Base-by-base conservation (phyloP, 2,888 invertebrate genomes). In the Stegophylla sp. region DNA sequence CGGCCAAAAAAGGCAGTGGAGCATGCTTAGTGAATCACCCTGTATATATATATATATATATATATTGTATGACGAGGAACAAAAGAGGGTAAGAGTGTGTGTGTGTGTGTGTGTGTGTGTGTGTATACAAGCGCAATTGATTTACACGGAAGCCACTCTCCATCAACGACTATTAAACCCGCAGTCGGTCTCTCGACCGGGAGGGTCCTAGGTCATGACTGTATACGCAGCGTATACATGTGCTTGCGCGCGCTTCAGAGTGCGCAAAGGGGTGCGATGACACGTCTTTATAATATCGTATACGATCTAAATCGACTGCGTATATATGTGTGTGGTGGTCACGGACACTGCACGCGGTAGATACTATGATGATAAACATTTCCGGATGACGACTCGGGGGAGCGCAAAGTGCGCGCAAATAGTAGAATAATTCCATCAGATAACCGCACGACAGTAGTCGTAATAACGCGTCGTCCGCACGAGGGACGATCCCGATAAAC, bases 271-370 rank as follows among this genome's bases (percentile, higher is more conserved):
- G 75, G 64, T 63, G 75, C 45, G 66, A 20, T 15, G 34, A 48
- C 59, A 59, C 12, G 77, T 69, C 69, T 48, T 51, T 53, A 34
- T 75, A 20, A 48, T 51, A 41, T 51, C 77, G 64, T 51, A n/a
- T n/a, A 34, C 45, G 3, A 77, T 77, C 77, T 77, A 77, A 77
- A 77, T 77, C 69, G 69, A 69, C 77, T 48, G 69, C 26, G 69
- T n/a, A n/a, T n/a, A n/a, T n/a, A n/a, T n/a, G n/a, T n/a, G n/a
- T n/a, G n/a, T 5, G 34, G 34, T 34, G 34, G 77, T 69, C 77
- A 61, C 59, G 7, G 34, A n/a, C 34, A 34, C 34, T 7, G 43
- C 67, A 73, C 15, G 17, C 53, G 51, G 41, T 26, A 17, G 53
- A 66, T 23, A 66, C 67, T 66, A n/a, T n/a, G n/a, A n/a, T n/a